These are phyloP conservation scores for Danio choprae DNA, from an alignment of 2,797 vertebrate species.

Conservation along the genomic window DNA sequence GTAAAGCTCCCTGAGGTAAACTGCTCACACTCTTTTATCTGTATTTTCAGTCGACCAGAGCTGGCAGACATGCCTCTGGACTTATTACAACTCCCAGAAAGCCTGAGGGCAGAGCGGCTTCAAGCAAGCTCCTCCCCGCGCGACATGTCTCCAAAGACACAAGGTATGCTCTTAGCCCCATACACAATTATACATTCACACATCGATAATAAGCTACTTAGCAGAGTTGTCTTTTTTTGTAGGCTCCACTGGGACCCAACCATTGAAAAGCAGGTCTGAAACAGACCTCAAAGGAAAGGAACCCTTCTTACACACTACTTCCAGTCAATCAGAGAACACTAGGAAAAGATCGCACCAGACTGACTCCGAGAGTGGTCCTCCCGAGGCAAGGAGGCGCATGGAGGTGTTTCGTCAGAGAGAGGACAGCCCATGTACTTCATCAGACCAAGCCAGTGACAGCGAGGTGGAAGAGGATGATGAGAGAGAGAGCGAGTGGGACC, in stretches of 20 bases:
- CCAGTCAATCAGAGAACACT: slow-evolving; percentile 72
- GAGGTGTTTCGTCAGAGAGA: slow-evolving; percentile 75
- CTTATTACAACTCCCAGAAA: slow-evolving; percentile 85
- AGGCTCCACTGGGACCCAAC: slow-evolving; percentile 68
- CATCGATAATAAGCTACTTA: neutral
- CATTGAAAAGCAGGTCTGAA: slow-evolving; percentile 74
- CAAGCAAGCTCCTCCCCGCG: slow-evolving; percentile 69
- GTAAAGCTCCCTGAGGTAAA: slow-evolving; percentile 24
- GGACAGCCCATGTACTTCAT: slow-evolving; percentile 78
- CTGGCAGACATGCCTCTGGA: slow-evolving; percentile 84
- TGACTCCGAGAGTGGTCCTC: slow-evolving; percentile 72
- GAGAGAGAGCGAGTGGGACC: slow-evolving; percentile 68
- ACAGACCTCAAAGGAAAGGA: slow-evolving; percentile 77
- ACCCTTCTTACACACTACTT: slow-evolving; percentile 55
- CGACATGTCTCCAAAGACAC: slow-evolving; percentile 73
- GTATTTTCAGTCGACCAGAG: slow-evolving; percentile 80
- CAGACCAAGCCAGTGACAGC: slow-evolving; percentile 79
- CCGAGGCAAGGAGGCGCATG: slow-evolving; percentile 72
- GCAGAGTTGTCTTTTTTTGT: slow-evolving; percentile 42
- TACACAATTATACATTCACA: slow-evolving; percentile 1
- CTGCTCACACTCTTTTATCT: slow-evolving; percentile 23
- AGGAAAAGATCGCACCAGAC: slow-evolving; percentile 78
- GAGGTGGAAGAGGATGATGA: slow-evolving; percentile 73
- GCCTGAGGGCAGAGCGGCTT: slow-evolving; percentile 71
- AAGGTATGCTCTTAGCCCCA: slow-evolving; percentile 70